These are phyloP conservation scores for Pseudochirops corinnae DNA, from an alignment of 2,797 vertebrate genomes.

Conservation along the genomic window DNA sequence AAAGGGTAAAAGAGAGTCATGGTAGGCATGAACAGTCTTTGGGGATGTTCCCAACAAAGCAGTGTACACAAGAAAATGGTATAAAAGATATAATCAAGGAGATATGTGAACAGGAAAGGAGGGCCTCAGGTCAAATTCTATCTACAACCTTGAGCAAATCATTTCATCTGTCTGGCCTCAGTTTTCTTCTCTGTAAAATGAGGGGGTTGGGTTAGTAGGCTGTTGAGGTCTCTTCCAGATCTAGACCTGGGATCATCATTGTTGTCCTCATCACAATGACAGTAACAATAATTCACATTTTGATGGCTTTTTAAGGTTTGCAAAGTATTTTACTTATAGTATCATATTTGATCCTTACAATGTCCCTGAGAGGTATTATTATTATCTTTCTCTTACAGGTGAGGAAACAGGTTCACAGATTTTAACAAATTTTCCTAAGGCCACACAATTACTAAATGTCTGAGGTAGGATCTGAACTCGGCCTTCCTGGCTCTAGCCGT, in stretches of 20 bases:
- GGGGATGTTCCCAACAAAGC: neutral
- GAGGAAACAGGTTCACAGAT: conserved; percentile 9
- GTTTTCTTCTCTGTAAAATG: neutral
- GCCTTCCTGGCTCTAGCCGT: neutral
- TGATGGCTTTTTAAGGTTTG: neutral
- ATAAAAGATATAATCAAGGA: neutral
- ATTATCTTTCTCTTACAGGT: conserved; percentile 1
- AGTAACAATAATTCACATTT: neutral
- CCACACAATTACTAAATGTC: neutral
- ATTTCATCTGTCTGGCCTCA: neutral
- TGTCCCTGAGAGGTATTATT: neutral
- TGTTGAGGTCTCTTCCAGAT: neutral
- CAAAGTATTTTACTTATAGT: conserved; percentile 30
- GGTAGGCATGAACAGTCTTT: neutral
- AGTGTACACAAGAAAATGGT: neutral
- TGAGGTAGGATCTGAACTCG: neutral
- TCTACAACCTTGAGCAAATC: neutral
- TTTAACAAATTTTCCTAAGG: neutral
- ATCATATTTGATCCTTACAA: conserved; percentile 18
- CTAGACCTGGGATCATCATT: neutral
- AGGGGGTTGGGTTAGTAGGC: neutral
- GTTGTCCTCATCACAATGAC: neutral
- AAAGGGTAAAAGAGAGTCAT: neutral
- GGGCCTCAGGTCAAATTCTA: neutral
- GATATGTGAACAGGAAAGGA: neutral